These are phyloP conservation scores for Drosophila austrosaltans DNA, from an alignment of 2,888 invertebrate genomes.

Conservation along the genomic window DNA sequence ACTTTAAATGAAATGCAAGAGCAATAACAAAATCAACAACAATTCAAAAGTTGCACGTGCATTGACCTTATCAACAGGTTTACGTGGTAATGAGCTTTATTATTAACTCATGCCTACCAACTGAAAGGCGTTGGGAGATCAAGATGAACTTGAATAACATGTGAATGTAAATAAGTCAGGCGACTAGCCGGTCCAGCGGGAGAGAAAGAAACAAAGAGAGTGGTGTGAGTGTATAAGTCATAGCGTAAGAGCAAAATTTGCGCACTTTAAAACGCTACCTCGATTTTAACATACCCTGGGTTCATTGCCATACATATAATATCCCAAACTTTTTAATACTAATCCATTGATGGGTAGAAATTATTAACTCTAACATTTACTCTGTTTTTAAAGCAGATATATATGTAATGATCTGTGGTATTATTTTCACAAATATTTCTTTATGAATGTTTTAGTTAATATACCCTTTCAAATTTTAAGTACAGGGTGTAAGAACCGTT, in stretches of 20 bases:
- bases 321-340: too few relatives aligned
- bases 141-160: constrained; percentile 36
- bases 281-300: not conserved
- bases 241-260: not conserved
- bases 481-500: constrained; percentile 1
- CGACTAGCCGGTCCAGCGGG: constrained; percentile 42
- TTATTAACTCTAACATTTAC: too few relatives aligned
- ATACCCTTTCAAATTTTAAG: not conserved
- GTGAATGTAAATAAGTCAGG: constrained; percentile 36
- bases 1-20: not conserved
- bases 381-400: too few relatives aligned
- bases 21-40: not conserved
- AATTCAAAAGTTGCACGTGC: constrained; percentile 41
- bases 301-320: too few relatives aligned
- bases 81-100: constrained; percentile 33
- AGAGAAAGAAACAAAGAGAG: constrained; percentile 10
- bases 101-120: constrained; percentile 7
- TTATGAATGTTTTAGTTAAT: not conserved
- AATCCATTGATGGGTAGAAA: too few relatives aligned
- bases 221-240: not conserved
- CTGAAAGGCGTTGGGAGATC: not conserved
- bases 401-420: too few relatives aligned
- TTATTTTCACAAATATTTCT: not conserved
- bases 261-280: not conserved
- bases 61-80: constrained; percentile 74